Evolutionary conservation across 2,113 vertebrate genomes (phyloP).

Genomic region (Hucho hucho): DNA sequence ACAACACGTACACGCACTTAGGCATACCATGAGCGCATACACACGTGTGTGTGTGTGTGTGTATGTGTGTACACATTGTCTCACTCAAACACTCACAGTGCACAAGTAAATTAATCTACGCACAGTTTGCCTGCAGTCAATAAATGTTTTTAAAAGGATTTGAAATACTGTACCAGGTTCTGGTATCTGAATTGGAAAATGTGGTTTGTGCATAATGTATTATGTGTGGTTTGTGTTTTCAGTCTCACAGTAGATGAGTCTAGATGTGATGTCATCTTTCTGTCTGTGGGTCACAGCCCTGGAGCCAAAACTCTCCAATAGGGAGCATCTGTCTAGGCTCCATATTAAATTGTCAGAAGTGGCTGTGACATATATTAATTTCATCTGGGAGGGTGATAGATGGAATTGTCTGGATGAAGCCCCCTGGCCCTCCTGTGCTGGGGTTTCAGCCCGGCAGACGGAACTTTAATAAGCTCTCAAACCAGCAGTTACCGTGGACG

Average conservation of each 20-base stretch:
- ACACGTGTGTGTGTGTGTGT: constrained; percentile 5
- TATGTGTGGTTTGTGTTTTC: too few relatives aligned
- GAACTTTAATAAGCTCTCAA: constrained; percentile 80
- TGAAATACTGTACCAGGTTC: background rate
- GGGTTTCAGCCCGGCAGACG: constrained; percentile 70
- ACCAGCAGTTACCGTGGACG: constrained; percentile 61
- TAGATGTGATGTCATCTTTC: too few relatives aligned
- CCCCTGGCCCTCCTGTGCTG: constrained; percentile 26
- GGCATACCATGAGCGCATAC: background rate
- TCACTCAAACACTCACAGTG: background rate
- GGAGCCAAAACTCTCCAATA: too few relatives aligned
- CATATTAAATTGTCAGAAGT: constrained; percentile 79
- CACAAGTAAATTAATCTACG: background rate
- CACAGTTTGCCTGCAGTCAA: constrained; percentile 16
- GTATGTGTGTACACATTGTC: background rate
- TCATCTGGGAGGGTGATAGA: constrained; percentile 80
- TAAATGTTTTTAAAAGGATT: constrained; percentile 1
- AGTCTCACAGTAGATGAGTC: too few relatives aligned
- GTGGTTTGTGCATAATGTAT: too few relatives aligned
- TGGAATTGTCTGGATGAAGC: constrained; percentile 79
- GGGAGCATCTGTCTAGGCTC: constrained; percentile 46
- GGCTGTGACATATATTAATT: constrained; percentile 82
- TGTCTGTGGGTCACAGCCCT: too few relatives aligned
- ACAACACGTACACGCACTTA: background rate
- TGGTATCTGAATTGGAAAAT: too few relatives aligned